These are phyloP conservation scores for Pilophorus perplexus DNA, from an alignment of 2,888 invertebrate genomes.

Conservation along the genomic window DNA sequence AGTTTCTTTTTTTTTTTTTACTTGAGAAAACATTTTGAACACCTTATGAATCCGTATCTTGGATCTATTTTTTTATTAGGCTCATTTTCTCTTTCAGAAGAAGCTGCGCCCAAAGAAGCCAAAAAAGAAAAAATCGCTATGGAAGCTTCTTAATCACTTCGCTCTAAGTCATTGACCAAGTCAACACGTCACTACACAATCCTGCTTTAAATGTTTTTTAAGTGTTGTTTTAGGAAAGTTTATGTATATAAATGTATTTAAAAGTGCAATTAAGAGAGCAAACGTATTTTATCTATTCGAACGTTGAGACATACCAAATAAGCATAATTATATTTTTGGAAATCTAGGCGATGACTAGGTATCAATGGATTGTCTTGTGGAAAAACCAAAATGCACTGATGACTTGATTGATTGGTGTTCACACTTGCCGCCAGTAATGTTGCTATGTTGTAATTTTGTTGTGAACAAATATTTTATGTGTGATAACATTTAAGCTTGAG, in stretches of 20 bases:
- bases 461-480: no score
- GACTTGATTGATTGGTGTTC: background rate
- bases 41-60: no score
- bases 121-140: conserved; percentile 23
- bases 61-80: no score
- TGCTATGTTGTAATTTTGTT: conserved; percentile 8
- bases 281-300: conserved; percentile 31
- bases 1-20: no score
- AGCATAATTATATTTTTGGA: conserved; percentile 24
- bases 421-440: background rate
- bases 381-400: conserved; percentile 21
- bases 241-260: conserved; percentile 31
- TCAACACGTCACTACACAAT: conserved; percentile 10
- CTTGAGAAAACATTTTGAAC: no score
- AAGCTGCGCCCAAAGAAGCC: conserved; percentile 2
- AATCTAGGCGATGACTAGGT: background rate
- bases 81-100: conserved; percentile 21
- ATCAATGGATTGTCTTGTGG: background rate
- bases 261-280: conserved; percentile 34
- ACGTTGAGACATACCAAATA: conserved; percentile 30
- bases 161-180: conserved; percentile 32
- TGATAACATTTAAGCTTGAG: no score
- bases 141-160: conserved; percentile 19
- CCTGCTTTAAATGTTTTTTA: conserved; percentile 33
- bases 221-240: conserved; percentile 18